These are phyloP conservation scores for Sparus aurata DNA, from an alignment of 2,797 vertebrate species.

Conservation along the genomic window DNA sequence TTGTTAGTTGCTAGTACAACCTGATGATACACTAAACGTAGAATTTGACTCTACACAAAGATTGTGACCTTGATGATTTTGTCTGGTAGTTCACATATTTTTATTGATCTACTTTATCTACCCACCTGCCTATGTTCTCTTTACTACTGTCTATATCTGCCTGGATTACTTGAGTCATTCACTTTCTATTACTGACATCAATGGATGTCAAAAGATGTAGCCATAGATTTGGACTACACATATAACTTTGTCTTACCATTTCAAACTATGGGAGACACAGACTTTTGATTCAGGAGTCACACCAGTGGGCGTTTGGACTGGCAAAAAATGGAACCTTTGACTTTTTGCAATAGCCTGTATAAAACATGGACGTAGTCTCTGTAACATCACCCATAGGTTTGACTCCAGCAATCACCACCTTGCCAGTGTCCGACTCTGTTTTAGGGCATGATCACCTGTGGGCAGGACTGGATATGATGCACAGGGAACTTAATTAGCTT, in stretches of 20 bases:
- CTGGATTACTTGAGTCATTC: background rate
- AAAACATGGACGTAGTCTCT: no score
- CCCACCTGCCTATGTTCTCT: background rate
- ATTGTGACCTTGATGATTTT: background rate
- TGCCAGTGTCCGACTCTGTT: no score
- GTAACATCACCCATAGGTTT: no score
- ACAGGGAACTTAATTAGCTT: no score
- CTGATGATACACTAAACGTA: background rate
- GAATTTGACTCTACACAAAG: background rate
- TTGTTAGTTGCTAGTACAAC: background rate
- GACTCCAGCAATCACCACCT: no score
- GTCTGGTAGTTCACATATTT: background rate
- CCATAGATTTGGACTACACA: slow-evolving; percentile 3
- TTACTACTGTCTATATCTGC: background rate
- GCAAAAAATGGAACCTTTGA: no score
- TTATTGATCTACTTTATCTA: background rate
- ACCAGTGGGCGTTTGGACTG: background rate
- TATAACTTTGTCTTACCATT: background rate
- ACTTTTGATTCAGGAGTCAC: background rate
- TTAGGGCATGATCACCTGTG: no score
- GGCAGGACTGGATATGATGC: no score
- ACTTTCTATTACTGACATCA: background rate
- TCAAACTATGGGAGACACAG: background rate
- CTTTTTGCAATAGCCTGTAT: no score
- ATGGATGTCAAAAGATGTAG: background rate